Base-by-base conservation (phyloP, 2,888 invertebrate genomes). In the Carabus problematicus region DNA sequence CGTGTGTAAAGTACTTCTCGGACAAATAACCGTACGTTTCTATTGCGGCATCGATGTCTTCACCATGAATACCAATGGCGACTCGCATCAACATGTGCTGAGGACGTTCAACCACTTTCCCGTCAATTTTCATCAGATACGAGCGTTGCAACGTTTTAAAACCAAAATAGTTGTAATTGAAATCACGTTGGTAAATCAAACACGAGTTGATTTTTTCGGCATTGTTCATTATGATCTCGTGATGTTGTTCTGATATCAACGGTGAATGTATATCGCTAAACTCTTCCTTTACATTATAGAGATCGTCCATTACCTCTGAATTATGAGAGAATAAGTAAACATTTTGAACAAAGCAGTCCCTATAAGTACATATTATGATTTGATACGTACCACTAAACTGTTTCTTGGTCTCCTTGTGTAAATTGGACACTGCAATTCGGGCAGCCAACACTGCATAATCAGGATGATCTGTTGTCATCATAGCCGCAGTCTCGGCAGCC, bases 61-160 rank as follows among this genome's bases (percentile, higher is more conserved):
- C 91, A 1, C 92, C 93, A 79, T 99, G 99, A 76, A 99, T 97
- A 11, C 98, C 98, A 71, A 99, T 92, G 1, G 98, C 84, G 0
- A 98, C 98, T 76, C 99, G 85, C 99, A 99, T 99, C 70, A 99
- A 83, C 97, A 99, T 95, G 77, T 99, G 98, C 78, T 99, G 98
- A 0, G 99, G 99, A 39, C 99, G 87, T 82, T 99, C 99, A 0
- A 89, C 97, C 61, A 97, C 92, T 87, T 94, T 95, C 0, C 91
- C 92, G 79, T 95, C 87, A 62, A 97, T 93, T 83, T 94, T 96
- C 70, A 98, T 82, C 73, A 99, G 84, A 81, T 99, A 99, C 0
- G 98, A 97, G 55, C 95, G 87, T 78, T 99, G 98, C 66, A 99
- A 83, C 0, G 98, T 99, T 86, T 98, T 98, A 78, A 98, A 98